Conservation (phyloP, 2,888 invertebrate species). For the Lamproptera curius region DNA sequence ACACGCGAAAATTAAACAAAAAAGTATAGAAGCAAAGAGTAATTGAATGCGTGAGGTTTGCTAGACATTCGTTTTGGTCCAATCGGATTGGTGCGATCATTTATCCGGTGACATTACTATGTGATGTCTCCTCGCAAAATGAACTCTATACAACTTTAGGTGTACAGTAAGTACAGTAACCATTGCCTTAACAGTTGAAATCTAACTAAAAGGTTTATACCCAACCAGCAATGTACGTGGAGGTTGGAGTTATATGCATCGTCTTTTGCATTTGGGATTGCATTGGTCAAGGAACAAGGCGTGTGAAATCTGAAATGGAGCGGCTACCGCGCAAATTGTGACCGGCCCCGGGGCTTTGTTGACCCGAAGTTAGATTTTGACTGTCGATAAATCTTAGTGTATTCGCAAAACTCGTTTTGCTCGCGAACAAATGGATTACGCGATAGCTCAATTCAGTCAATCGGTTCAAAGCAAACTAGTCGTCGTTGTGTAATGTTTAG, state of each 20-base stretch:
- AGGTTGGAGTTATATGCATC: background rate
- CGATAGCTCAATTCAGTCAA: background rate
- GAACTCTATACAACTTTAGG: background rate
- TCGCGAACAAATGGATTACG: constrained; percentile 16
- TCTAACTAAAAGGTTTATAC: background rate
- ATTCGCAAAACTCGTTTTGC: constrained; percentile 33
- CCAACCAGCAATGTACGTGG: constrained; percentile 20
- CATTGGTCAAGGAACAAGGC: constrained; percentile 33
- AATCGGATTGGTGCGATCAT: constrained; percentile 33
- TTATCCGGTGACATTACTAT: constrained; percentile 30
- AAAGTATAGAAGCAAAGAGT: no score
- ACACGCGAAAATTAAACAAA: no score
- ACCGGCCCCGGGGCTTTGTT: constrained; percentile 37
- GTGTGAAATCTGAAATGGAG: constrained; percentile 47
- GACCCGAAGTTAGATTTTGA: constrained; percentile 38
- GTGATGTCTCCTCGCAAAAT: background rate
- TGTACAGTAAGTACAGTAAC: background rate
- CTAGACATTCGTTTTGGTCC: constrained; percentile 38
- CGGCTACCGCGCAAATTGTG: constrained; percentile 43
- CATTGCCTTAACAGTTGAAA: constrained; percentile 7
- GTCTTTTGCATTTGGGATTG: constrained; percentile 12
- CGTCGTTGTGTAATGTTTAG: no score
- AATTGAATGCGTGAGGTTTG: constrained; percentile 45
- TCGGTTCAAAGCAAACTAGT: no score
- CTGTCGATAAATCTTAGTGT: constrained; percentile 38